Evolutionary conservation across 2,113 vertebrate genomes (phyloP).

Genomic region (Etheostoma cragini): DNA sequence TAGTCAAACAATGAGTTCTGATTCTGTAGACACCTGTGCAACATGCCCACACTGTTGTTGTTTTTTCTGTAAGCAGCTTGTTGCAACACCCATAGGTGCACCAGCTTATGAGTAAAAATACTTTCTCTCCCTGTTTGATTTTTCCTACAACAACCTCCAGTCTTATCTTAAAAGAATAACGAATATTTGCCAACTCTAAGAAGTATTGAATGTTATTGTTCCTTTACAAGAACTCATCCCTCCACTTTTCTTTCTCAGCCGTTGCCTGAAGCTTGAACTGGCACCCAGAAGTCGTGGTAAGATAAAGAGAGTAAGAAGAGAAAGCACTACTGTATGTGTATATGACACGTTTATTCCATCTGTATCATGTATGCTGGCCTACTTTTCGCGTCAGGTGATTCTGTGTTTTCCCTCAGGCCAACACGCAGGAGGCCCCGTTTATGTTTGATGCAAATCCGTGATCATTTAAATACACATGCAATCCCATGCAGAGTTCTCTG

Average conservation of each 20-base stretch:
- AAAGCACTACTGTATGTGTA: not conserved
- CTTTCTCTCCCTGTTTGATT: not conserved
- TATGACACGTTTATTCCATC: constrained; percentile 19
- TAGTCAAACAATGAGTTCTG: not conserved
- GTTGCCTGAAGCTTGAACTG: constrained; percentile 39
- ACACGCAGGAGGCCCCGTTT: constrained; percentile 7
- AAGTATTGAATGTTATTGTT: constrained; percentile 13
- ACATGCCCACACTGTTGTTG: not conserved
- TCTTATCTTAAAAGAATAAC: not conserved
- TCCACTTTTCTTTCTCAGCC: constrained; percentile 22
- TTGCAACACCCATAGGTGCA: constrained; percentile 20
- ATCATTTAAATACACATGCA: constrained; percentile 34
- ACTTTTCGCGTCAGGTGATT: constrained; percentile 36
- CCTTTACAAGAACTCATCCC: not conserved
- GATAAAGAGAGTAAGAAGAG: not conserved
- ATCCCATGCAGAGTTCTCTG: constrained; percentile 12
- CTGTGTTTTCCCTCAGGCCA: not conserved
- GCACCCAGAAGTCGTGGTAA: not conserved
- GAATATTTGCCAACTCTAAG: constrained; percentile 10
- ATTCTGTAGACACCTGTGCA: not conserved
- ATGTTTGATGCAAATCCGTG: constrained; percentile 53
- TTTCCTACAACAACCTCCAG: not conserved
- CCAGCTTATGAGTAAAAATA: constrained; percentile 31
- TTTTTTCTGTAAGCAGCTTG: not conserved
- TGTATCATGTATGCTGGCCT: constrained; percentile 21